Evolutionary conservation across 2,113 vertebrate species (phyloP), one percentile per base, ranked within the genome.

Genomic region (Onychostruthus taczanowskii): DNA sequence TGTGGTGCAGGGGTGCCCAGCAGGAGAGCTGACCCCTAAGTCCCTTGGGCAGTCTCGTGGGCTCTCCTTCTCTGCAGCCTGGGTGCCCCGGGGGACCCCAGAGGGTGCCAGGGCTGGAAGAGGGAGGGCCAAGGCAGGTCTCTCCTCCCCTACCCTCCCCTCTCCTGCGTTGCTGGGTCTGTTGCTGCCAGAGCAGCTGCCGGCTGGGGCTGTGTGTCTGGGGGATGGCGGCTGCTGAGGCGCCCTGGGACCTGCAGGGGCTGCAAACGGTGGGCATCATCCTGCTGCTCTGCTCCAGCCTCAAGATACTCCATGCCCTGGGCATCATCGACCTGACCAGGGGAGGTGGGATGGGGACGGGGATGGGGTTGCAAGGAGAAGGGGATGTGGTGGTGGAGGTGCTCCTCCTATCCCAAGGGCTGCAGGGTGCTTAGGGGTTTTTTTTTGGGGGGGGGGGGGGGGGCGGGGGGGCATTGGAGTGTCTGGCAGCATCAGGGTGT

Each of bases 211-310:
- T 88, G 78, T 92, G 82, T 9, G 21, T 24, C 64, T 19, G 30
- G 31, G 77, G 28, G 46, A 93, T 94, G 90, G 70, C 41, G 2
- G 19, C 18, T 84, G 24, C 81, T 81, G 95, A 80, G 46, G 68
- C 11, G 0, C 55, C 31, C 41, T 95, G 94, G 92, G 92, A 94
- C 47, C 81, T 33, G 8, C 90, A 94, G 64, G 87, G 84, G 31
- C 81, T 95, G 73, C 87, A 91, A 87, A 91, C n/a, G 2, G 90
- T 95, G 87, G 94, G 84, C 84, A 77, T 95, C 87, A 94, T 94
- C 77, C 87, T 93, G 81, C 87, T 96, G 92, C 76, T 96, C 76
- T 93, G 68, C 87, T 93, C 92, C 87, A 87, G 80, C 80, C 80
- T 93, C 90, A 94, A 94, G 87, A 91, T 94, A 27, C 87, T 96